Evolutionary conservation across 2,797 vertebrate species (phyloP).

Genomic region (Microctenopoma lineatum): DNA sequence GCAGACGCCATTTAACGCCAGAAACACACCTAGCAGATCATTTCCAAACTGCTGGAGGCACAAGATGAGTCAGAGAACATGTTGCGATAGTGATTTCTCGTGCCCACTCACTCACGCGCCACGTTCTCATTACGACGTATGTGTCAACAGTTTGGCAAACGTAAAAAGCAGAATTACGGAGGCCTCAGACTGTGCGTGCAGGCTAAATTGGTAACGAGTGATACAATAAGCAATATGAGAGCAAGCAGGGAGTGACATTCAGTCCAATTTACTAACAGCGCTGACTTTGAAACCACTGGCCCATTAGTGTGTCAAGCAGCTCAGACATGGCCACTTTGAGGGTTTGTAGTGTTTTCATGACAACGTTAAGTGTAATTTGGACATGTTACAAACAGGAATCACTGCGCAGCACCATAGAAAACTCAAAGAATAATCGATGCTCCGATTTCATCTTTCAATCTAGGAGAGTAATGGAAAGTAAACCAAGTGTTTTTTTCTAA

Average conservation of each 20-base stretch:
- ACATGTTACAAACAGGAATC: slow-evolving; percentile 15
- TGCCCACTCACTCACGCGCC: slow-evolving; percentile 40
- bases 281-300: slow-evolving; percentile 16
- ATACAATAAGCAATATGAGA: slow-evolving; percentile 22
- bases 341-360: slow-evolving; percentile 26
- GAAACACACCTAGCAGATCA: slow-evolving; percentile 46
- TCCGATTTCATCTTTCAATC: background rate
- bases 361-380: slow-evolving; percentile 12
- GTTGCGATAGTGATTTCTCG: slow-evolving; percentile 39
- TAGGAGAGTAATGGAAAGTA: background rate
- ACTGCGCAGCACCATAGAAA: background rate
- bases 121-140: background rate
- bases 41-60: slow-evolving; percentile 45
- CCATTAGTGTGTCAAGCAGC: slow-evolving; percentile 43
- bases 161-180: slow-evolving; percentile 36
- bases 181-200: slow-evolving; percentile 13
- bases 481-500: background rate
- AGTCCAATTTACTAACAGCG: slow-evolving; percentile 26
- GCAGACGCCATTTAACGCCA: slow-evolving; percentile 36
- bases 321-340: slow-evolving; percentile 21
- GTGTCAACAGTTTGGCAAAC: slow-evolving; percentile 57
- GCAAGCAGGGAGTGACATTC: slow-evolving; percentile 21
- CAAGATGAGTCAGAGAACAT: slow-evolving; percentile 52
- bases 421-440: slow-evolving; percentile 2
- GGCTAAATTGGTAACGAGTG: slow-evolving; percentile 22